Conservation (phyloP, 2,888 invertebrate species). For the Drepana falcataria region DNA sequence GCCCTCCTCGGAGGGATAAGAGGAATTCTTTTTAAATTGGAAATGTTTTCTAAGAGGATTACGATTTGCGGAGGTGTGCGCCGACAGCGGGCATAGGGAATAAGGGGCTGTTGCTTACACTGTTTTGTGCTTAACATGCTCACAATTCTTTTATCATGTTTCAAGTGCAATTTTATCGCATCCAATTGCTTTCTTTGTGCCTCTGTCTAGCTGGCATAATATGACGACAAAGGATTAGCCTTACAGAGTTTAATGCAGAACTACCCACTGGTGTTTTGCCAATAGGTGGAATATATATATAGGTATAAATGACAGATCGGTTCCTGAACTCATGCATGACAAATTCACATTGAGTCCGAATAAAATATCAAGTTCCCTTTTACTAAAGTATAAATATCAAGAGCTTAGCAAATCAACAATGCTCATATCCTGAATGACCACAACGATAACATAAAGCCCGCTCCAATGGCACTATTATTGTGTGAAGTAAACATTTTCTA, state of each 20-base stretch:
- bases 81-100: slow-evolving; percentile 50
- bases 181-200: neutral
- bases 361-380: neutral
- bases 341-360: neutral
- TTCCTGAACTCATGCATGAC: neutral
- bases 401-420: slow-evolving; percentile 9
- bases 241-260: no score
- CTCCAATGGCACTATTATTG: slow-evolving; percentile 7
- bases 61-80: slow-evolving; percentile 75
- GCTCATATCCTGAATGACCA: slow-evolving; percentile 46
- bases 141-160: slow-evolving; percentile 35
- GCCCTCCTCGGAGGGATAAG: slow-evolving; percentile 72
- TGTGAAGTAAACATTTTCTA: neutral
- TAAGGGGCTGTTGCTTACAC: slow-evolving; percentile 56
- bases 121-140: slow-evolving; percentile 58
- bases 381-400: neutral
- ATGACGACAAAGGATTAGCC: no score
- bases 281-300: no score
- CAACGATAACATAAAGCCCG: slow-evolving; percentile 41
- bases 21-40: slow-evolving; percentile 79
- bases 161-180: slow-evolving; percentile 31
- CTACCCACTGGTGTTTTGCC: no score
- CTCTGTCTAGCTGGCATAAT: neutral
- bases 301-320: neutral
- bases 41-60: slow-evolving; percentile 79